A percentile compares a stretch with the other conserved stretches of the same genome.
Conservation (phyloP, 2,888 invertebrate species). For the Isotomurus palustris region DNA sequence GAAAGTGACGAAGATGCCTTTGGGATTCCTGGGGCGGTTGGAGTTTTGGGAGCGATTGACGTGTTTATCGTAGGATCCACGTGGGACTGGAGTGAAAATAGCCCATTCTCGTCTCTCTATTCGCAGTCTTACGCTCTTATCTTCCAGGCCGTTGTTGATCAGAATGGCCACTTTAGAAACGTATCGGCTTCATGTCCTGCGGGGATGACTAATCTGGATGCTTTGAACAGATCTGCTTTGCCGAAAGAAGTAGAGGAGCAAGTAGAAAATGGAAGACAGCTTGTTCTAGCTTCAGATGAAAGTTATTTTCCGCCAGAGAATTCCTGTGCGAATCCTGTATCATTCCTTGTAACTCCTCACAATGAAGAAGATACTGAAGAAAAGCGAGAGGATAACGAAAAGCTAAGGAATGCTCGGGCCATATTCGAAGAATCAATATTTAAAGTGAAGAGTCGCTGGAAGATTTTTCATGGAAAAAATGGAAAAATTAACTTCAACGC, state of each 20-base stretch:
- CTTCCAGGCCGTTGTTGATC: constrained; percentile 40
- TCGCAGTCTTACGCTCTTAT: constrained; percentile 29
- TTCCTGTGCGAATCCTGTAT: neutral
- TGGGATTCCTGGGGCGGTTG: constrained; percentile 32
- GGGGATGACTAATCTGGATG: constrained; percentile 22
- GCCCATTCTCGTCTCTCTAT: constrained; percentile 30
- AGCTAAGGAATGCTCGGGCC: constrained; percentile 15
- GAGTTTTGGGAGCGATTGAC: constrained; percentile 33
- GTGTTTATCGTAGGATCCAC: constrained; percentile 30
- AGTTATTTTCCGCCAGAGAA: too few species aligned
- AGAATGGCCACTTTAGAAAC: constrained; percentile 24
- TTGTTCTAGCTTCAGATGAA: constrained; percentile 15
- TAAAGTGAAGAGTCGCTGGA: constrained; percentile 32
- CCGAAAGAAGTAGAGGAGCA: constrained; percentile 12
- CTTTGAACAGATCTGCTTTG: constrained; percentile 22
- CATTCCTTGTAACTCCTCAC: constrained; percentile 4
- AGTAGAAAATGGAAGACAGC: constrained; percentile 4
- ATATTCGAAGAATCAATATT: constrained; percentile 30
- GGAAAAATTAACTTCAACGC: constrained; percentile 38
- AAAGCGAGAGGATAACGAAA: constrained; percentile 23
- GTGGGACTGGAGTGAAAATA: constrained; percentile 28
- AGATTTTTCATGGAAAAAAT: constrained; percentile 37
- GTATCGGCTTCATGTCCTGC: constrained; percentile 31
- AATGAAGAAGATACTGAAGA: constrained; percentile 17
- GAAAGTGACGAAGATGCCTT: constrained; percentile 13